A percentile compares a stretch with the other conserved stretches of the same genome.
Evolutionary conservation across 2,888 invertebrate genomes (phyloP).

Genomic region (Micoletzkya japonica): DNA sequence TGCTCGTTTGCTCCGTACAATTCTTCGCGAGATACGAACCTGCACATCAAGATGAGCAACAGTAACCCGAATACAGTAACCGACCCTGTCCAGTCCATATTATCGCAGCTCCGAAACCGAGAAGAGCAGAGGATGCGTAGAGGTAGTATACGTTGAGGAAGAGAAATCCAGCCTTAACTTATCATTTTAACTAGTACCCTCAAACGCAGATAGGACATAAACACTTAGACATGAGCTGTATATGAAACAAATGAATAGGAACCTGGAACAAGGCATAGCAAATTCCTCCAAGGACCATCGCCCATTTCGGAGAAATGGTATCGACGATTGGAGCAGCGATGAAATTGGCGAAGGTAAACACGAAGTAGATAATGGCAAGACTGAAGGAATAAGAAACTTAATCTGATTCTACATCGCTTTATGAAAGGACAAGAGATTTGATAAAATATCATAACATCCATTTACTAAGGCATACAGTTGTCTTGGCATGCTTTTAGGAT

Average conservation of each 20-base stretch:
- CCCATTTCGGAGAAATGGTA: constrained; percentile 80
- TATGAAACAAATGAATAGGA: not conserved
- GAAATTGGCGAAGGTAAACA: constrained; percentile 90
- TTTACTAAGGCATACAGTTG: not conserved
- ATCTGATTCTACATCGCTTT: not conserved
- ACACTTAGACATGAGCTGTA: not conserved
- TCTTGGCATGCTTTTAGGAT: not conserved
- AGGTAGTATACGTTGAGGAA: constrained; percentile 52
- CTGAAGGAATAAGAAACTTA: constrained; percentile 66
- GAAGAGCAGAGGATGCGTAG: constrained; percentile 48
- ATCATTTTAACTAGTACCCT: no score
- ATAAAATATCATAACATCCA: not conserved
- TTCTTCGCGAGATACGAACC: constrained; percentile 24
- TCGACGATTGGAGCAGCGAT: constrained; percentile 87
- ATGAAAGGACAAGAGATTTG: not conserved
- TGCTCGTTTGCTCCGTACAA: constrained; percentile 20
- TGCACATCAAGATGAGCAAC: not conserved
- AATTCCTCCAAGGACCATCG: constrained; percentile 82
- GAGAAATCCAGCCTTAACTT: constrained; percentile 52
- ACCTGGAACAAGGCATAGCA: constrained; percentile 84
- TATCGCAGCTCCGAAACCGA: constrained; percentile 67
- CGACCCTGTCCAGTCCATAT: constrained; percentile 95
- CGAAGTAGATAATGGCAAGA: constrained; percentile 86
- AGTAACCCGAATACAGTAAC: constrained; percentile 72
- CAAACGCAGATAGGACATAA: no score